phyloP scores from a whole-genome alignment of 2,888 invertebrate species.

The Macrophya annulata region DNA sequence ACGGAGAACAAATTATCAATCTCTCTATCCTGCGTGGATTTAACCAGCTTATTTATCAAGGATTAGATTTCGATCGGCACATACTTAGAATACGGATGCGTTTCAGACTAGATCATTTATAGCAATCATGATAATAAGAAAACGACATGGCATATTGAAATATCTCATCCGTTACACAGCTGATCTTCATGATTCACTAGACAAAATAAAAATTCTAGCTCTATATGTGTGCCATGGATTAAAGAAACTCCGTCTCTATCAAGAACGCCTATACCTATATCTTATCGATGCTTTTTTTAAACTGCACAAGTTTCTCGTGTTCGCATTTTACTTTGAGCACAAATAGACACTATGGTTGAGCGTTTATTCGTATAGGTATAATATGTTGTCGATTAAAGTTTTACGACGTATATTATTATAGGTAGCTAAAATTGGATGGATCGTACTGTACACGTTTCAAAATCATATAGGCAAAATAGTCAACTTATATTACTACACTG shows the following conservation, averaged over 20 bases:
- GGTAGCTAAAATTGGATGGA: slow-evolving; percentile 47
- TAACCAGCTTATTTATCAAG: slow-evolving; percentile 1
- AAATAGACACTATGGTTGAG: slow-evolving; percentile 44
- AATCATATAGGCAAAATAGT: slow-evolving; percentile 19
- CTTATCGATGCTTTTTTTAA: not conserved
- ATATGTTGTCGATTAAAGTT: slow-evolving; percentile 38
- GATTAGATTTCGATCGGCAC: not conserved
- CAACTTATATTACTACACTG: slow-evolving; percentile 4
- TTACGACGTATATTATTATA: slow-evolving; percentile 34
- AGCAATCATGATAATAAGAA: not conserved
- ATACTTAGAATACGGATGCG: slow-evolving; percentile 17
- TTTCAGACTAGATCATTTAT: slow-evolving; percentile 7
- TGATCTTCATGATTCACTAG: not conserved
- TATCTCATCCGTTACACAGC: not conserved
- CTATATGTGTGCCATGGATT: not conserved
- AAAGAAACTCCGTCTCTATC: slow-evolving; percentile 3
- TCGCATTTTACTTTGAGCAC: slow-evolving; percentile 23
- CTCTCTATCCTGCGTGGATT: not conserved
- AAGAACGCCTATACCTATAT: not conserved
- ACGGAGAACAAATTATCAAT: slow-evolving; percentile 14
- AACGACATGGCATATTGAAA: not conserved
- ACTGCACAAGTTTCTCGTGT: slow-evolving; percentile 23
- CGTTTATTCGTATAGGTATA: slow-evolving; percentile 33
- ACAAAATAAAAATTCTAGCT: not conserved
- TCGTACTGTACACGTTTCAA: slow-evolving; percentile 48